These are phyloP conservation scores for Xanthia icteritia DNA, from an alignment of 2,888 invertebrate species.

Conservation along the genomic window DNA sequence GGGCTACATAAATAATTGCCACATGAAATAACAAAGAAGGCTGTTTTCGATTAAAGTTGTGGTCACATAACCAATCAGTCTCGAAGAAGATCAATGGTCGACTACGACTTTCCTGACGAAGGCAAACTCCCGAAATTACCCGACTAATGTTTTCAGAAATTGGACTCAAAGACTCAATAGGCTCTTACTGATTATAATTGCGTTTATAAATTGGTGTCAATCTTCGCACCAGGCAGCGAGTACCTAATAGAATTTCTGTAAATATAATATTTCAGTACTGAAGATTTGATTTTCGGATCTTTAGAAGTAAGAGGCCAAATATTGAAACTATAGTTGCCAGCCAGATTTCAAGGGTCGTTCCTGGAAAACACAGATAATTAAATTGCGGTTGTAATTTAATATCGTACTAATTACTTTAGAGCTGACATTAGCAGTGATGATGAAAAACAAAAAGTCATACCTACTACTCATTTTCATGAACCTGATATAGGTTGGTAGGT, in stretches of 20 bases:
- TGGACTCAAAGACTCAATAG: slow-evolving; percentile 44
- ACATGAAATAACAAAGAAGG: slow-evolving; percentile 8
- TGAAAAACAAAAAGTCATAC: background rate
- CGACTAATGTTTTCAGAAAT: slow-evolving; percentile 47
- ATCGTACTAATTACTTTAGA: slow-evolving; percentile 9
- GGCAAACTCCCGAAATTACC: slow-evolving; percentile 14
- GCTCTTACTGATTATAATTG: slow-evolving; percentile 52
- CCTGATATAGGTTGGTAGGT: background rate
- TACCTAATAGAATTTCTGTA: slow-evolving; percentile 41
- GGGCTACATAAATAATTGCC: background rate
- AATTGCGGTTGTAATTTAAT: slow-evolving; percentile 17
- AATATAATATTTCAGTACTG: slow-evolving; percentile 30
- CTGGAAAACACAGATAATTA: slow-evolving; percentile 4
- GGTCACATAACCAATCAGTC: slow-evolving; percentile 54
- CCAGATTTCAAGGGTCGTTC: background rate
- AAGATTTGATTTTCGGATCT: slow-evolving; percentile 28
- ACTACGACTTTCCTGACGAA: slow-evolving; percentile 9
- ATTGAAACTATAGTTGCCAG: slow-evolving; percentile 23
- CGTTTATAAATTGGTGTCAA: slow-evolving; percentile 56
- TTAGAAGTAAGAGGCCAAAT: slow-evolving; percentile 29
- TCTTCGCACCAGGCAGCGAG: slow-evolving; percentile 32
- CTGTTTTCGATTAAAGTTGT: slow-evolving; percentile 40
- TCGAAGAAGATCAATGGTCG: no score
- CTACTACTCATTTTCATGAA: slow-evolving; percentile 9
- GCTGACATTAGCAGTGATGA: background rate